Evolutionary conservation across 2,888 invertebrate genomes (phyloP).

Genomic region (Thecophora atra): DNA sequence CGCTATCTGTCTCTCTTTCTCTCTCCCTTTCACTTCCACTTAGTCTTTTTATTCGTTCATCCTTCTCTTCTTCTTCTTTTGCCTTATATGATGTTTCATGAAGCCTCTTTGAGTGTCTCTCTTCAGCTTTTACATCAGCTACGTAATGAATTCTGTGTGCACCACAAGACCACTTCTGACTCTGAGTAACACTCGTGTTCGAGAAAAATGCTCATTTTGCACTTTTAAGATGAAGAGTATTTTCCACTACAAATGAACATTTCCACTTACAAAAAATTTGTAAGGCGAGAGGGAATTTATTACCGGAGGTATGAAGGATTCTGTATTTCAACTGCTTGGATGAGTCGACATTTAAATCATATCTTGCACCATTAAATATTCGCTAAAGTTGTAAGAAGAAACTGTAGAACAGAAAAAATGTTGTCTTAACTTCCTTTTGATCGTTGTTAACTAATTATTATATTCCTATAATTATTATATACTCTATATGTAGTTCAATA

Average conservation of each 20-base stretch:
- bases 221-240: constrained; percentile 14
- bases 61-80: no score
- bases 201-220: constrained; percentile 28
- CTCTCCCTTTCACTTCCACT: not conserved
- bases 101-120: constrained; percentile 4
- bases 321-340: not conserved
- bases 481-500: no score
- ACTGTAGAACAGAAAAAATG: no score
- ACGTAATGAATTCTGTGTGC: constrained; percentile 16
- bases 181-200: constrained; percentile 19
- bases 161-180: constrained; percentile 23
- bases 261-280: not conserved
- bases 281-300: not conserved
- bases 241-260: not conserved
- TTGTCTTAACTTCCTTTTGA: no score
- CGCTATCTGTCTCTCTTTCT: not conserved
- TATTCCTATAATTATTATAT: no score
- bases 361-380: no score
- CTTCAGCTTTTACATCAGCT: constrained; percentile 5
- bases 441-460: no score
- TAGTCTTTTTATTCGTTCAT: no score
- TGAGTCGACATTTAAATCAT: no score
- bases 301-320: not conserved
- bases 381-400: no score
- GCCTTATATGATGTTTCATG: no score